Conservation (phyloP, 37 sponge, comb jelly and placozoan species). For the Beroe ovata region DNA sequence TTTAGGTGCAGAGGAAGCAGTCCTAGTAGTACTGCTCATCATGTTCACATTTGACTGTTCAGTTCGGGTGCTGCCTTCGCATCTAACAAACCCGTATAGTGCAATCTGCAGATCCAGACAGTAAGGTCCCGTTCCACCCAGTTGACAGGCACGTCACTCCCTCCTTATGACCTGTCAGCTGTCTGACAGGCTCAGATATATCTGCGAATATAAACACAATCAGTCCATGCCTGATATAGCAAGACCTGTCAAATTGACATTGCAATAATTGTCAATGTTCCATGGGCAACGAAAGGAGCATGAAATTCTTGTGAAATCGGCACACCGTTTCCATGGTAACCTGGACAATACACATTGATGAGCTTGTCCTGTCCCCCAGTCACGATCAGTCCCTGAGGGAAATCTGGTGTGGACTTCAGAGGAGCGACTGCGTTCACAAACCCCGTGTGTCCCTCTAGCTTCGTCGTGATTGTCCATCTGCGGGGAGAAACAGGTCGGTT, state of each 20-base stretch:
- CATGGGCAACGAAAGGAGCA: no score
- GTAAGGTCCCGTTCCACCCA: conserved; percentile 60
- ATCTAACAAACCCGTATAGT: conserved; percentile 56
- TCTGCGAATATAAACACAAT: neutral
- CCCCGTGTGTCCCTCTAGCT: conserved; percentile 45
- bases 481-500: no score
- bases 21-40: no score
- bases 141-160: conserved; percentile 55
- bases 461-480: neutral
- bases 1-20: no score
- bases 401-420: conserved; percentile 11
- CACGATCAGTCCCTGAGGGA: conserved; percentile 24
- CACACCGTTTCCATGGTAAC: no score
- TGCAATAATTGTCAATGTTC: no score
- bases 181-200: conserved; percentile 29
- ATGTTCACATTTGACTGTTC: no score
- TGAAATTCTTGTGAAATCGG: no score
- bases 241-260: no score
- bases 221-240: no score
- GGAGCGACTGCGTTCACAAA: conserved; percentile 63
- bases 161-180: conserved; percentile 14
- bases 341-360: conserved; percentile 40
- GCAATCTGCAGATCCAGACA: conserved; percentile 52
- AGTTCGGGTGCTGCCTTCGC: no score
- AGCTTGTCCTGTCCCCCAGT: conserved; percentile 61